Conservation (phyloP, 2,797 vertebrate genomes). For the Odontamblyopus lacepedii region DNA sequence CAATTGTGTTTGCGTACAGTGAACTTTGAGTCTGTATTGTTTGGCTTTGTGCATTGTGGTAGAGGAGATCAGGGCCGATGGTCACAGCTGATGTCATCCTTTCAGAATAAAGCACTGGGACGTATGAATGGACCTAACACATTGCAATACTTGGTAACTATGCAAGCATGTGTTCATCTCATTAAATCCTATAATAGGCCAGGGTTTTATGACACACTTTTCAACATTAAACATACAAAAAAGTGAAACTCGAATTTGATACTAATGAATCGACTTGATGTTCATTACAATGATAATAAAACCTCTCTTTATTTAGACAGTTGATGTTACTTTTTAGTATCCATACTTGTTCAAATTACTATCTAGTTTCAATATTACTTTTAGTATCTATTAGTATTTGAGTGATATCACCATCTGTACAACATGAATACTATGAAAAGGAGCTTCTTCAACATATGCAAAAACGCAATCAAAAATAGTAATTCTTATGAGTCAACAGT, state of each 20-base stretch:
- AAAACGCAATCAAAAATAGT: background rate
- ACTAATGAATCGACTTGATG: no score
- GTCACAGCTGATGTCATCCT: slow-evolving; percentile 82
- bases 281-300: no score
- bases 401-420: no score
- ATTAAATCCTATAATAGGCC: slow-evolving; percentile 53
- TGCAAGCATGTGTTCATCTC: slow-evolving; percentile 56
- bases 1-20: slow-evolving; percentile 40
- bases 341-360: no score
- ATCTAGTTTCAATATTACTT: no score
- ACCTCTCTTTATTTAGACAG: no score
- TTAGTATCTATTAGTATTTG: no score
- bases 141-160: slow-evolving; percentile 54
- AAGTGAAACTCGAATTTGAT: no score
- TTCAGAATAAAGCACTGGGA: slow-evolving; percentile 72
- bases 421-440: no score
- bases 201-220: background rate
- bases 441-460: background rate
- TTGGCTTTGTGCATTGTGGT: slow-evolving; percentile 69
- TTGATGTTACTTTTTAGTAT: no score
- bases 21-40: slow-evolving; percentile 15
- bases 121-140: slow-evolving; percentile 58
- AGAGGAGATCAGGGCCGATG: slow-evolving; percentile 69
- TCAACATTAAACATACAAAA: background rate
- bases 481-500: background rate